These are phyloP conservation scores for Sardina pilchardus DNA, from an alignment of 2,113 vertebrate genomes.

Conservation along the genomic window DNA sequence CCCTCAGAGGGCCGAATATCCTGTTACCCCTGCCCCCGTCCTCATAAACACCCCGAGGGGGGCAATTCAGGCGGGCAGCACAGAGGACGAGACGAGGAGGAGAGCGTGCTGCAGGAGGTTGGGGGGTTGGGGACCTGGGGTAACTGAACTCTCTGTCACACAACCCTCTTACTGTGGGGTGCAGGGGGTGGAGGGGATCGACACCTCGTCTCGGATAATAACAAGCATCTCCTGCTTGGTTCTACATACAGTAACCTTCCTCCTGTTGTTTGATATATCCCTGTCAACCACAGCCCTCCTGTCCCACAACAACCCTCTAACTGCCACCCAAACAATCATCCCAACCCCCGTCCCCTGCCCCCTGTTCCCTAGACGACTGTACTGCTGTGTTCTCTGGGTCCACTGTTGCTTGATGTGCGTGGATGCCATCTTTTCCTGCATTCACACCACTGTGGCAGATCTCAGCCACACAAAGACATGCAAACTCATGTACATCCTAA, in stretches of 20 bases:
- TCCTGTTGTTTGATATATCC: slow-evolving; percentile 58
- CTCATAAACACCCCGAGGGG: slow-evolving; percentile 75
- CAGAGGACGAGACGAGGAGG: slow-evolving; percentile 35
- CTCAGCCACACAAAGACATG: slow-evolving; percentile 21
- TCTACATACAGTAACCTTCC: slow-evolving; percentile 45
- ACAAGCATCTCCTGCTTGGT: slow-evolving; percentile 53
- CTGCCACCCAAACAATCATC: slow-evolving; percentile 1
- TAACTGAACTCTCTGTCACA: slow-evolving; percentile 43
- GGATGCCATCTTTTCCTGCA: slow-evolving; percentile 24
- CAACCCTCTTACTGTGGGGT: slow-evolving; percentile 41
- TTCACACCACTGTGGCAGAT: slow-evolving; percentile 44
- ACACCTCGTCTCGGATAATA: slow-evolving; percentile 64
- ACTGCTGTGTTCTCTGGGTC: neutral
- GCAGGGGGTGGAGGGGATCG: slow-evolving; percentile 66
- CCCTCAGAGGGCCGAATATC: slow-evolving; percentile 71
- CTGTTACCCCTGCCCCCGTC: slow-evolving; percentile 73
- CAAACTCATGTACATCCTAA: neutral
- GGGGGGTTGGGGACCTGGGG: neutral
- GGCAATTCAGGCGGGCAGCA: slow-evolving; percentile 59
- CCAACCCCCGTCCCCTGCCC: slow-evolving; percentile 19
- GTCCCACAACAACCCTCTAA: slow-evolving; percentile 57
- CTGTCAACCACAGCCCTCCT: slow-evolving; percentile 60
- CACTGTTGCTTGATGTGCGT: neutral
- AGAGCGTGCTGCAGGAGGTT: slow-evolving; percentile 26
- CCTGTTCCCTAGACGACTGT: slow-evolving; percentile 9